Conservation (phyloP, 2,797 vertebrate genomes). For the Syncerus caffer region DNA sequence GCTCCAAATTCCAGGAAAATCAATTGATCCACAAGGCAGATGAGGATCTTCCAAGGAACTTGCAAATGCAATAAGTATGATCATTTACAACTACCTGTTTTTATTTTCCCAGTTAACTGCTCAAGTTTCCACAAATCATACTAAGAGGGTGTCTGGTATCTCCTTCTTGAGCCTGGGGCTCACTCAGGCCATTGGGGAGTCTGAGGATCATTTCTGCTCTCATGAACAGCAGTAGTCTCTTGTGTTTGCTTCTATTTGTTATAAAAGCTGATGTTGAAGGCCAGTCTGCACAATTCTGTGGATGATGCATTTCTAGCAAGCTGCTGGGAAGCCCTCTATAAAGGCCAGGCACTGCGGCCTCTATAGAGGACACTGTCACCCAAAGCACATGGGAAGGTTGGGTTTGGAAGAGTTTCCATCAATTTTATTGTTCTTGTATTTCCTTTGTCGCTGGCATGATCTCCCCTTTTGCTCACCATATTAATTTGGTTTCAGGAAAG, state of each 20-base stretch:
- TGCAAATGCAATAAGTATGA: not conserved
- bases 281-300: not conserved
- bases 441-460: not conserved
- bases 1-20: not conserved
- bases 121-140: not conserved
- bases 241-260: not conserved
- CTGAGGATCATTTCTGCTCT: not conserved
- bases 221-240: not conserved
- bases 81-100: not conserved
- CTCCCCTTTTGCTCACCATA: not conserved
- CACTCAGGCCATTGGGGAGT: not conserved
- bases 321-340: not conserved
- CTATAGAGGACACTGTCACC: not conserved
- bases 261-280: not conserved
- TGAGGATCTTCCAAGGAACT: not conserved
- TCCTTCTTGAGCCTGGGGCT: not conserved
- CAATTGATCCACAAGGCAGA: not conserved
- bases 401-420: not conserved
- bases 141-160: not conserved
- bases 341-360: not conserved
- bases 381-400: not conserved
- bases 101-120: not conserved
- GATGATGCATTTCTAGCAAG: not conserved
- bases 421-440: not conserved
- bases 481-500: not conserved